Evolutionary conservation across 2,888 invertebrate genomes (phyloP), one percentile per base, ranked within the genome.

Genomic region (Caprella mutica): DNA sequence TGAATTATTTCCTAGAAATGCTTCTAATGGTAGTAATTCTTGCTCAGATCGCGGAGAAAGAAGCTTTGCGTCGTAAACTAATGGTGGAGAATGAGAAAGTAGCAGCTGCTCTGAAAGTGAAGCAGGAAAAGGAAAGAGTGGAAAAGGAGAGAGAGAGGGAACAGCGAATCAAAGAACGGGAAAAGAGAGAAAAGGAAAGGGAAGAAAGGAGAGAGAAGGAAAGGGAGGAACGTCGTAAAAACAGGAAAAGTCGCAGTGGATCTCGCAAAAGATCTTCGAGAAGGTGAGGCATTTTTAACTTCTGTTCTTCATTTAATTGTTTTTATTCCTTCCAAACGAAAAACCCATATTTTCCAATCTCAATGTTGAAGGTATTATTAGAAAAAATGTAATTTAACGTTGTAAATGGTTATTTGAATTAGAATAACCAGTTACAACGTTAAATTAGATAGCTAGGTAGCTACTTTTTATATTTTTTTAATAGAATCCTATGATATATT

Each of bases 31-130:
- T 58, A 57, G 29, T 33, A 8, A 33, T 9, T 9, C 33, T 33
- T 33, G 40, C 75, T 30, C 71, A 90, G 90, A 90, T 91, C 71
- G 84, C 85, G 66, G 81, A 86, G 69, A 90, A 90, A 73, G 90
- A 91, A 76, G 86, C 88, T 72, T 83, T 86, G 73, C 80, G 90
- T 56, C 80, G 86, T 56, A 83, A 86, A 70, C 84, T 88, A 68
- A 85, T 90, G 82, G 85, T 85, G 51, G 89, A 91, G 72, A 84
- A 89, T 69, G 87, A 87, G 71, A 78, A 85, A 57, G 78, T 84
- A 68, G 73, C 85, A 71, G 82, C 83, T 74, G 87, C 86, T 46
- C 35, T 66, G 59, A 66, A 64, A 42, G 57, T 59, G 23, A 66
- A 67, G 35, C 62, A 54, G 33, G 61, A 65, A 44, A 61, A 65